Percentiles rank a stretch among this genome's conserved stretches.
phyloP scores from a whole-genome alignment of 2,797 vertebrate genomes.

The Bovichtus variegatus region DNA sequence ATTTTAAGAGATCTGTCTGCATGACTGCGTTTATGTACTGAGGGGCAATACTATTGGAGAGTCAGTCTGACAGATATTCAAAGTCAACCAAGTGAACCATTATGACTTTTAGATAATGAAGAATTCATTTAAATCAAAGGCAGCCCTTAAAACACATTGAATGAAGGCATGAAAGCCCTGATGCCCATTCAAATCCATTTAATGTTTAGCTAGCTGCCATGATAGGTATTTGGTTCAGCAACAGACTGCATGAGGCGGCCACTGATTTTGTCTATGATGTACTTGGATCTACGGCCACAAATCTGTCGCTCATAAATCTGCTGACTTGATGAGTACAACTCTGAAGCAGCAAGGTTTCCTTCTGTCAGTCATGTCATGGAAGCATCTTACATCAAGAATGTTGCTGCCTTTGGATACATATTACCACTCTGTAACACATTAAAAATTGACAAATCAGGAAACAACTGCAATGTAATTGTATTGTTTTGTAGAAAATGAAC shows the following conservation, averaged over 20 bases:
- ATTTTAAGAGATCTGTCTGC: not conserved
- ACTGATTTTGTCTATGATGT: constrained; percentile 5
- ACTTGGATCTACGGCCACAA: constrained; percentile 9
- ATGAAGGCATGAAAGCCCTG: not conserved
- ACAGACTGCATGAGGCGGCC: not conserved
- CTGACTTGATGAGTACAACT: constrained; percentile 34
- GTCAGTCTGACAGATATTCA: not conserved
- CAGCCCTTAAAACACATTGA: not conserved
- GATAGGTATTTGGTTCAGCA: constrained; percentile 32
- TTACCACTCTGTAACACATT: constrained; percentile 27
- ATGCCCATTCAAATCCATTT: not conserved
- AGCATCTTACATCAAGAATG: constrained; percentile 21
- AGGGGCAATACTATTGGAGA: not conserved
- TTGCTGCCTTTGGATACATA: constrained; percentile 26
- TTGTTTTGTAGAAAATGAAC: not conserved
- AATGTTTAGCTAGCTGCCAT: not conserved
- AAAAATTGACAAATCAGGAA: constrained; percentile 19
- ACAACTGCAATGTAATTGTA: not conserved
- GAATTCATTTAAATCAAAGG: not conserved
- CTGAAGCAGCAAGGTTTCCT: constrained; percentile 30
- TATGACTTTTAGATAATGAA: not conserved
- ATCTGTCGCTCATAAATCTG: constrained; percentile 25
- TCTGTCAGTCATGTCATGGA: constrained; percentile 12
- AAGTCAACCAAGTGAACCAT: not conserved
- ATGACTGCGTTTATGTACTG: not conserved